A percentile compares a stretch with the other conserved stretches of the same genome.
These are phyloP conservation scores for Micronycteris hirsuta DNA, from an alignment of 2,113 vertebrate species.

Conservation along the genomic window DNA sequence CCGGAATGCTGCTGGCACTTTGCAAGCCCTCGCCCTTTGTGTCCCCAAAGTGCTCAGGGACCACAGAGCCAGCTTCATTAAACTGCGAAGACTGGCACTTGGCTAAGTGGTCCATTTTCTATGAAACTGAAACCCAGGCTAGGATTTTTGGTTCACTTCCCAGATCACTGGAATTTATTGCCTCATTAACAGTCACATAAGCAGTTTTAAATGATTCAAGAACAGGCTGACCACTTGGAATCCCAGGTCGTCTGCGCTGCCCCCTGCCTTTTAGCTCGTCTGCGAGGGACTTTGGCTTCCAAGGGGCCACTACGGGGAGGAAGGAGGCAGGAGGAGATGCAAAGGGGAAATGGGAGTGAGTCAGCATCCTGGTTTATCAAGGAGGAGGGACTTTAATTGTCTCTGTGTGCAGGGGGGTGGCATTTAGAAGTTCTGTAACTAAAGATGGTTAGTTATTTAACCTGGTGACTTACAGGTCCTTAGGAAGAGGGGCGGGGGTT, in stretches of 20 bases:
- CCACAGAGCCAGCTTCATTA: neutral
- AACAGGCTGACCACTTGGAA: neutral
- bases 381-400: neutral
- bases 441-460: neutral
- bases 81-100: neutral
- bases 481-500: neutral
- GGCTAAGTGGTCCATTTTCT: neutral
- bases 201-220: conserved; percentile 23
- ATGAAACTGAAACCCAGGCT: conserved; percentile 28
- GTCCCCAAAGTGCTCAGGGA: neutral
- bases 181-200: conserved; percentile 45
- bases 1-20: neutral
- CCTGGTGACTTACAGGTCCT: neutral
- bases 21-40: neutral
- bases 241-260: neutral
- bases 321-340: neutral
- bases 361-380: neutral
- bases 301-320: neutral
- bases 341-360: neutral
- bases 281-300: neutral
- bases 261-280: neutral
- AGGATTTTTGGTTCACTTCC: conserved; percentile 45
- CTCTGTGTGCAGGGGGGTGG: neutral
- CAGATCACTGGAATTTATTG: conserved; percentile 45
- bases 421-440: neutral